These are phyloP conservation scores for Struthio camelus DNA, from an alignment of 2,113 vertebrate species.

Conservation along the genomic window DNA sequence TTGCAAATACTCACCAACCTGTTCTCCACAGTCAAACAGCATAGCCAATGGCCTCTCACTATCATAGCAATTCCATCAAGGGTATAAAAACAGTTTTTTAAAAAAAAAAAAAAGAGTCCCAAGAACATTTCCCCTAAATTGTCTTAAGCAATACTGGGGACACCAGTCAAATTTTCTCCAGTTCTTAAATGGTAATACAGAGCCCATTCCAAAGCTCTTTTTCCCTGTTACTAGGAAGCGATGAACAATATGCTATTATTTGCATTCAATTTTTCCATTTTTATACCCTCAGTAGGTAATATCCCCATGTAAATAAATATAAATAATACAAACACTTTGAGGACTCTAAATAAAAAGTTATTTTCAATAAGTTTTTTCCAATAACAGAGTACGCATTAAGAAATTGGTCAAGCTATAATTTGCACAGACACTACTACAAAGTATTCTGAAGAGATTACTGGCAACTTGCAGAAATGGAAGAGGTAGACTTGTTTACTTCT, in stretches of 20 bases:
- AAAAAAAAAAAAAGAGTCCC: neutral
- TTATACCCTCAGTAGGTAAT: neutral
- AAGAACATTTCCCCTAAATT: neutral
- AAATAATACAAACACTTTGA: neutral
- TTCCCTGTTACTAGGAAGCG: too few relatives aligned
- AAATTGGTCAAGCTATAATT: neutral
- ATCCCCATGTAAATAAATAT: neutral
- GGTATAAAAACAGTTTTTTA: neutral
- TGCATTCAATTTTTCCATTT: neutral
- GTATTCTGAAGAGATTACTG: neutral
- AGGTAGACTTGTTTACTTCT: neutral
- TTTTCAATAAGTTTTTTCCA: neutral
- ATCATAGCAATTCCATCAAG: neutral
- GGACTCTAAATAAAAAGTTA: neutral
- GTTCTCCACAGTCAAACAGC: neutral
- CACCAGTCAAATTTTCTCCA: neutral
- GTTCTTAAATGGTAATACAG: neutral
- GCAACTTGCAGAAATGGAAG: neutral
- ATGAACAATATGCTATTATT: too few relatives aligned
- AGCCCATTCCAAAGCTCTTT: neutral
- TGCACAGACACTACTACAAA: neutral
- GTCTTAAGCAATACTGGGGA: fast-evolving
- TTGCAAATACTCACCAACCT: neutral
- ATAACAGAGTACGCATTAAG: fast-evolving
- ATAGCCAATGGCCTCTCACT: neutral